Base-by-base conservation (phyloP, 2,113 vertebrate species). In the Manacus vitellinus region DNA sequence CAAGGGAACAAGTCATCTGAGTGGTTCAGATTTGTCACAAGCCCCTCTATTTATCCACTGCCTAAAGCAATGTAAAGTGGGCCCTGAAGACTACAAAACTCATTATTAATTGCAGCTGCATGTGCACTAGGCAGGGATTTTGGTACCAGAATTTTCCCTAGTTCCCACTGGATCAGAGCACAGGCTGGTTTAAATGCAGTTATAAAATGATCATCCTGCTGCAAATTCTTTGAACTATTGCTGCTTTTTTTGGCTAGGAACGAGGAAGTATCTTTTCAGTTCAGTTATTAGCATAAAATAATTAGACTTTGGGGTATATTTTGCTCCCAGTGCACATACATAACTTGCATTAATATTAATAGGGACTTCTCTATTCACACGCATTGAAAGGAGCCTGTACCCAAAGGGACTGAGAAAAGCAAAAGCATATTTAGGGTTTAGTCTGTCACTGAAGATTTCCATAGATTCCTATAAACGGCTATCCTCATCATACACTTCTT, bases 281-380 rank as follows among this genome's bases (percentile, higher is more conserved):
- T 92, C 44, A 56, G 70, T 71, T 78, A 94, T 95, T 92, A 92
- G 72, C 91, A 96, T 92, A 96, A 96, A 97, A 88, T 97, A 96
- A 95, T 97, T 96, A 96, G 79, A 84, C 74, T 92, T 94, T 4
- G 22, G 91, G 35, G 59, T 83, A 43, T 92, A 63, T 71, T 88
- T 90, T 95, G 55, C 51, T 96, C 75, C 83, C 59, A 35, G 47
- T 71, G 43, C 51, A 71, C 44, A 74, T 20, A 80, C 51, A 47
- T 77, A 77, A 80, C 54, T 77, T 84, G 55, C 35, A 93, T 84
- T 39, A 91, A 56, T 92, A 94, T 92, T 88, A 92, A 88, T 30
- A 77, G 21, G 33, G 68, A 86, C 39, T 24, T 52, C 71, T 88
- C 28, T 81, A 44, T 85, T 88, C 85, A 85, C 1, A 10, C 3